Percentiles rank a stretch among this genome's conserved stretches.
Conservation (phyloP, 1,140 invertebrate species). For the Caenorhabditis brenneri region DNA sequence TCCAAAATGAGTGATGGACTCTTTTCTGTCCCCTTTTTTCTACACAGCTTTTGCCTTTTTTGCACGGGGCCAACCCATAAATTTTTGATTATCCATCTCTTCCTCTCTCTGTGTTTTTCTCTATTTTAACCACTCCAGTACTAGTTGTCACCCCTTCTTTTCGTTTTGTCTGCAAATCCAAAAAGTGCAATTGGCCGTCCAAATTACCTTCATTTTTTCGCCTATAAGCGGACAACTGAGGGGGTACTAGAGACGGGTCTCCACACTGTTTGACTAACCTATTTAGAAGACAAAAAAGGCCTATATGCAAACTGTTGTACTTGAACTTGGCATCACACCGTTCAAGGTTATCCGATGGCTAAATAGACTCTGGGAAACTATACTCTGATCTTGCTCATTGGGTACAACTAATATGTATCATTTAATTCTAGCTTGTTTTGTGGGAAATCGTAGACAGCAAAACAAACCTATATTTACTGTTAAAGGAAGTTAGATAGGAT, state of each 20-base stretch:
- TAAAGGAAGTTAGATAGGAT: too few relatives aligned
- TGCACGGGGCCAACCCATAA: neutral
- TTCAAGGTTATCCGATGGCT: slow-evolving; percentile 14
- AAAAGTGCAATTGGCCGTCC: slow-evolving; percentile 29
- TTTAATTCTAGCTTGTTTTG: neutral
- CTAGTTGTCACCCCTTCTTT: neutral
- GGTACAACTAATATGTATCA: neutral
- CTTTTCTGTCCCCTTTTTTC: neutral
- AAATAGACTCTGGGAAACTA: neutral
- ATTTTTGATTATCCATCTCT: slow-evolving; percentile 24
- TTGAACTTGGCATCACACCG: neutral
- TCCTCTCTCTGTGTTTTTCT: neutral
- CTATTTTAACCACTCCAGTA: neutral
- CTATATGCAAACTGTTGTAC: slow-evolving; percentile 9
- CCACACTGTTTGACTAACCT: slow-evolving; percentile 22
- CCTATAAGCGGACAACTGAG: neutral
- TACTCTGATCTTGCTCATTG: neutral
- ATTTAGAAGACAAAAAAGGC: slow-evolving; percentile 28
- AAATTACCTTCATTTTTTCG: slow-evolving; percentile 37
- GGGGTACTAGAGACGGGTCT: neutral
- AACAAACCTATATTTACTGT: too few relatives aligned
- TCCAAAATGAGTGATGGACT: slow-evolving; percentile 29
- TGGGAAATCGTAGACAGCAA: too few relatives aligned
- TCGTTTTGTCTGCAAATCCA: slow-evolving; percentile 18
- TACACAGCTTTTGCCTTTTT: too few relatives aligned